Percentiles rank a stretch among this genome's conserved stretches.
These are phyloP conservation scores for Drosophila ananassae DNA, from an alignment of 1,140 invertebrate genomes.

Conservation along the genomic window DNA sequence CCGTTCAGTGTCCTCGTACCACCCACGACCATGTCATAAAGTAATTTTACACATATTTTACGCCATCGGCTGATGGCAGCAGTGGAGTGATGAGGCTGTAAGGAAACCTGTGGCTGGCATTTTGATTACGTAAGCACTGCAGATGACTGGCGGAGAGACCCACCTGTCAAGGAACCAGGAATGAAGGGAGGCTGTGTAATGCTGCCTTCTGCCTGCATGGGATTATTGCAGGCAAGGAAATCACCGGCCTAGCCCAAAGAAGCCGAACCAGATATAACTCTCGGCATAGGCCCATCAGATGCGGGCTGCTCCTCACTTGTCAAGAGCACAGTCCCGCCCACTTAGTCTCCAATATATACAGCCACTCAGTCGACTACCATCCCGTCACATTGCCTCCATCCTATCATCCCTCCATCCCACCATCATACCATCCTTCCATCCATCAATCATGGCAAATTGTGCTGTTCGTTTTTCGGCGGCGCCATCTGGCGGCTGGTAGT, in stretches of 20 bases:
- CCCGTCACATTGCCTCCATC: conserved; percentile 20
- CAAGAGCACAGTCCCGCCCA: conserved; percentile 50
- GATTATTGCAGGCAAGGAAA: conserved; percentile 62
- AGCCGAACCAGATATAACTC: conserved; percentile 26
- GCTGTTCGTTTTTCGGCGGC: conserved; percentile 39
- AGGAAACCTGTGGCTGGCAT: conserved; percentile 28
- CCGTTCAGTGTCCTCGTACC: background rate
- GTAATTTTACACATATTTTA: conserved; percentile 68
- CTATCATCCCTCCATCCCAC: conserved; percentile 35
- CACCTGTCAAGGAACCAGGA: conserved; percentile 58
- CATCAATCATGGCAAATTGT: conserved; percentile 51
- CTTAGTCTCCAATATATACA: conserved; percentile 3
- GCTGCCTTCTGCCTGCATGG: conserved; percentile 41
- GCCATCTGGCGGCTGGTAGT: conserved; percentile 45
- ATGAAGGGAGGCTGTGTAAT: background rate
- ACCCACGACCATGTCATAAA: conserved; percentile 27
- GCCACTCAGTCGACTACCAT: background rate
- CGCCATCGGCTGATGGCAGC: conserved; percentile 28
- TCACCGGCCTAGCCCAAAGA: conserved; percentile 32
- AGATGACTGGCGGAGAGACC: conserved; percentile 58
- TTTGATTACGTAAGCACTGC: conserved; percentile 71
- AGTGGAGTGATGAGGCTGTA: background rate
- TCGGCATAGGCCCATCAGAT: conserved; percentile 22
- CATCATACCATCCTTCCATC: conserved; percentile 29
- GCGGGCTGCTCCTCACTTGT: conserved; percentile 44